Percentiles rank a stretch among this genome's conserved stretches.
These are phyloP conservation scores for Xestoiulus laeticollis DNA, from an alignment of 2,888 invertebrate species.

Conservation along the genomic window DNA sequence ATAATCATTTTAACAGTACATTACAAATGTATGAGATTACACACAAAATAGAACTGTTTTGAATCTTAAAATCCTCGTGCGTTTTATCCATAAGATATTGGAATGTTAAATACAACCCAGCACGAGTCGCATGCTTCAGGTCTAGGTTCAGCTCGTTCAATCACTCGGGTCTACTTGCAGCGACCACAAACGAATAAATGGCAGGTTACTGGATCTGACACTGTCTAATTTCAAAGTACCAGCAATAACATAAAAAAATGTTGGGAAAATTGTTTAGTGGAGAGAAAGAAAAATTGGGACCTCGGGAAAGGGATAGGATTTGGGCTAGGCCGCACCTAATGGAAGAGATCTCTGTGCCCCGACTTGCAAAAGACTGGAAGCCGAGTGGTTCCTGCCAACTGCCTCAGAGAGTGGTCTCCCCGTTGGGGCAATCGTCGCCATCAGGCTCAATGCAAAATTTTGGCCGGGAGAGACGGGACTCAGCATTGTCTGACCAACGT, in stretches of 20 bases:
- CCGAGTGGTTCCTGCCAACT: neutral
- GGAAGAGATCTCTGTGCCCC: neutral
- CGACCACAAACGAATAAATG: neutral
- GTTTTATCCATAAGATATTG: neutral
- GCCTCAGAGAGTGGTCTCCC: slow-evolving; percentile 47
- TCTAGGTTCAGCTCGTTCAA: neutral
- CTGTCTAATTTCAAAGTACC: neutral
- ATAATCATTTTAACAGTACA: no score
- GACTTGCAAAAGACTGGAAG: neutral
- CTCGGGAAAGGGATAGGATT: neutral
- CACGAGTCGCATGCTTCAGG: neutral
- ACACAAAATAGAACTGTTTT: neutral
- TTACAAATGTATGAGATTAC: no score
- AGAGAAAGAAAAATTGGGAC: neutral
- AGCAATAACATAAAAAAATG: neutral
- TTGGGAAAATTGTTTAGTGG: neutral
- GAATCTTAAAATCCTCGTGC: neutral
- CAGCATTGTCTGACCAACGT: slow-evolving; percentile 57
- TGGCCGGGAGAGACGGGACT: neutral
- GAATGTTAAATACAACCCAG: neutral
- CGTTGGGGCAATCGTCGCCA: slow-evolving; percentile 23
- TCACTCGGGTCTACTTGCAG: neutral
- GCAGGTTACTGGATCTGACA: neutral
- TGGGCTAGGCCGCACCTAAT: neutral
- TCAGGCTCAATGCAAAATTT: slow-evolving; percentile 53